These are phyloP conservation scores for Epizoanthus rinbou DNA, from an alignment of 92 coral and sea anemone species.

Conservation along the genomic window DNA sequence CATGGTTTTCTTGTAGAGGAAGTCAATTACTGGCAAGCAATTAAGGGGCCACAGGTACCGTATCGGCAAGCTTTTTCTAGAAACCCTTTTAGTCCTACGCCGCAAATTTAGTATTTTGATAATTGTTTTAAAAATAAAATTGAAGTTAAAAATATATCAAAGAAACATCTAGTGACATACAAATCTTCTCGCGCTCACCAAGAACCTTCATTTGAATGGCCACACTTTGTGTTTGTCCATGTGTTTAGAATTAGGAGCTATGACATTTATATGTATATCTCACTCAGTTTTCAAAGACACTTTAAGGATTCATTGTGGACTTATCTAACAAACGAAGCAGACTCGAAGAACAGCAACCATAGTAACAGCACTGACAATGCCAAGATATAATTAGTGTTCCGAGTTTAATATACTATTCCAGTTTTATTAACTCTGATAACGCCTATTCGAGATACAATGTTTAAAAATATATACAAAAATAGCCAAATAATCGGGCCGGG, in stretches of 20 bases:
- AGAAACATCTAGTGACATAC: background rate
- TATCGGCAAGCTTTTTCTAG: background rate
- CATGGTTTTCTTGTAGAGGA: constrained; percentile 41
- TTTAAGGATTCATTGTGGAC: background rate
- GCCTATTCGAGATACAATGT: background rate
- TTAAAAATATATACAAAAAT: background rate
- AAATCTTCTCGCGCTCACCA: background rate
- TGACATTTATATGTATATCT: background rate
- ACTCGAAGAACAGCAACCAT: background rate
- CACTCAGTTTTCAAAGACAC: background rate
- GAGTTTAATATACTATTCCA: constrained; percentile 1
- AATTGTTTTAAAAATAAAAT: no score
- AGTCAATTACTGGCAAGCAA: constrained; percentile 18
- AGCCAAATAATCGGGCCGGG: background rate
- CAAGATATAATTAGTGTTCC: background rate
- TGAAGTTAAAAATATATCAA: background rate
- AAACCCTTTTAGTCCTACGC: background rate
- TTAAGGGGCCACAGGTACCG: constrained; percentile 36
- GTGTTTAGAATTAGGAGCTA: background rate
- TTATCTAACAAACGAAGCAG: background rate
- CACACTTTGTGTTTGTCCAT: background rate
- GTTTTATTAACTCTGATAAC: background rate
- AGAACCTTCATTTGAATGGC: background rate
- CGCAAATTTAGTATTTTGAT: background rate
- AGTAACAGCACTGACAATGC: background rate